A percentile compares a stretch with the other conserved stretches of the same genome.
Conservation (phyloP, 1,140 invertebrate genomes). For the Acromyrmex charruanus region DNA sequence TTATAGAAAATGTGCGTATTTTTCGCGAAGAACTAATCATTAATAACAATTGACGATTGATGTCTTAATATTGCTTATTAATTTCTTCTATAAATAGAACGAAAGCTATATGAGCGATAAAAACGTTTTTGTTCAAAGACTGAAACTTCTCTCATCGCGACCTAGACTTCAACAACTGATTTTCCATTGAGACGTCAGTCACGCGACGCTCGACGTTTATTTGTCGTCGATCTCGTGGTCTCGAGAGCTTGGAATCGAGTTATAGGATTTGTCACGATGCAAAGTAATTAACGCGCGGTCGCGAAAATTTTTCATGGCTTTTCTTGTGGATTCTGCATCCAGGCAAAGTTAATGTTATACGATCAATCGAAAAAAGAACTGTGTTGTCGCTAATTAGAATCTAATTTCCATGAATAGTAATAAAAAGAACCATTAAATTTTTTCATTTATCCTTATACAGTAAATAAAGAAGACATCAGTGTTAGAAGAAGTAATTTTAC, state of each 20-base stretch:
- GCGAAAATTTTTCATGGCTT: not conserved
- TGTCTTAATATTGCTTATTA: not conserved
- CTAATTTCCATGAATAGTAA: not conserved
- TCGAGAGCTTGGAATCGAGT: not conserved
- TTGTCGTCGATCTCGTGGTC: conserved; percentile 12
- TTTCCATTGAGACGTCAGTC: conserved; percentile 33
- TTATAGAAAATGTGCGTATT: not conserved
- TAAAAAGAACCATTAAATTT: not conserved
- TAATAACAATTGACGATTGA: not conserved
- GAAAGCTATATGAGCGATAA: not conserved
- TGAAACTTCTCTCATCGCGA: conserved; percentile 32
- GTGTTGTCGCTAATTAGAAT: not conserved
- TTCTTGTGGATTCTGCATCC: not conserved
- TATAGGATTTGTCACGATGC: conserved; percentile 17
- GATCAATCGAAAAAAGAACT: not conserved
- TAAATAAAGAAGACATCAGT: too few relatives aligned
- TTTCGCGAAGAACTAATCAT: not conserved
- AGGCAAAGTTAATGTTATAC: not conserved
- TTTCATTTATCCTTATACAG: not conserved
- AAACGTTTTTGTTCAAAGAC: conserved; percentile 9
- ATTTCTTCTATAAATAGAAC: conserved; percentile 1
- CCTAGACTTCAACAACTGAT: conserved; percentile 16
- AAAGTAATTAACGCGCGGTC: conserved; percentile 13
- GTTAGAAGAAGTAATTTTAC: too few relatives aligned
- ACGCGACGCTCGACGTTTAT: conserved; percentile 4